Conservation (phyloP, 2,113 vertebrate genomes). For the Terrapene triunguis region DNA sequence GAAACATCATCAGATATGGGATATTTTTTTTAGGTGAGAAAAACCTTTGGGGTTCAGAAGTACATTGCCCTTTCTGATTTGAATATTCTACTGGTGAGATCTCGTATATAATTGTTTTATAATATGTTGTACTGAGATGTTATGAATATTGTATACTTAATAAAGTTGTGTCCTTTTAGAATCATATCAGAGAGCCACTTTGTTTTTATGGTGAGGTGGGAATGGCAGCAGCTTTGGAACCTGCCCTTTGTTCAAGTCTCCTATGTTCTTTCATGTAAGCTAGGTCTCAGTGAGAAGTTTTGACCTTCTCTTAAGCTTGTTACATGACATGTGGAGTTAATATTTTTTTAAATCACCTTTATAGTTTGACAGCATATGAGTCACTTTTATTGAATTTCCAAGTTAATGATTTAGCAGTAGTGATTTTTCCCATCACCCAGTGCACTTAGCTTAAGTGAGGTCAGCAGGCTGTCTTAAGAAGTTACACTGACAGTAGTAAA, state of each 20-base stretch:
- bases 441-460: neutral
- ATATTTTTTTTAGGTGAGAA: neutral
- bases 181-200: neutral
- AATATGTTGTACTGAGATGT: slow-evolving; percentile 63
- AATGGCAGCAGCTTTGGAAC: neutral
- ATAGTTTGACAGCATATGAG: neutral
- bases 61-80: slow-evolving; percentile 51
- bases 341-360: neutral
- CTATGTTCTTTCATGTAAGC: neutral
- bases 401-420: neutral
- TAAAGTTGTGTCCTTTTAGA: slow-evolving; percentile 74
- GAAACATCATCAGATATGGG: neutral
- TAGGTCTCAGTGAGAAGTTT: neutral
- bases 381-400: neutral
- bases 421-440: neutral
- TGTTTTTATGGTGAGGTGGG: neutral
- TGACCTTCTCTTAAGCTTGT: neutral
- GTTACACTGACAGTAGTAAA: neutral
- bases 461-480: neutral
- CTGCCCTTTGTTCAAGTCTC: neutral
- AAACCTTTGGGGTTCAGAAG: neutral
- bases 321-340: neutral
- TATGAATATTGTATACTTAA: slow-evolving; percentile 74
- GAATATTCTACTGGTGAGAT: slow-evolving; percentile 47
- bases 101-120: slow-evolving; percentile 70